phyloP scores from a whole-genome alignment of 2,888 invertebrate species.

The Colletes collaris region DNA sequence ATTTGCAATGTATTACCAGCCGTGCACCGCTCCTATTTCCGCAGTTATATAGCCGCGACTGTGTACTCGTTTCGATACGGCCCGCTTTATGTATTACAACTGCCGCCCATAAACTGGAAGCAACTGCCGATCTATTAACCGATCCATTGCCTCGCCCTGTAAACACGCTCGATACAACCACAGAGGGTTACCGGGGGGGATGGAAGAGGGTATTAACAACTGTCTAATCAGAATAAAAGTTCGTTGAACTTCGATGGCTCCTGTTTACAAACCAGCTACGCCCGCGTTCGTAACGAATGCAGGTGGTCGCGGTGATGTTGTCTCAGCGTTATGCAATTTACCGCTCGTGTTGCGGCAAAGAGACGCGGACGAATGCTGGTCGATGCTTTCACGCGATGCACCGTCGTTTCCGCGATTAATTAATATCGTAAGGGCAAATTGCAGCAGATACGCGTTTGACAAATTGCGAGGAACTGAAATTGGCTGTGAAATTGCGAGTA shows the following conservation, averaged over 20 bases:
- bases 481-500: too few relatives aligned
- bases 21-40: constrained; percentile 66
- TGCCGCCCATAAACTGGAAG: constrained; percentile 30
- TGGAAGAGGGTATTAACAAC: constrained; percentile 5
- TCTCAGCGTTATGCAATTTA: not conserved
- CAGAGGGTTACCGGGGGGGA: too few relatives aligned
- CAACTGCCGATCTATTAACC: constrained; percentile 36
- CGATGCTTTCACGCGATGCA: not conserved
- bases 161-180: not conserved
- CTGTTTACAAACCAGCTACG: not conserved
- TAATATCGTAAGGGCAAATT: not conserved
- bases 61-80: constrained; percentile 40
- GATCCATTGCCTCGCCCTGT: constrained; percentile 34
- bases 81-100: constrained; percentile 31
- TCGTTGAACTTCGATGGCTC: constrained; percentile 16
- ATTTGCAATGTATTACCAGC: constrained; percentile 66
- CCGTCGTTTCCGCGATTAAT: not conserved
- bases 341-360: constrained; percentile 7
- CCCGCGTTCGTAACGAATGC: not conserved
- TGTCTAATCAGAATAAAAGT: constrained; percentile 19
- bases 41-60: constrained; percentile 36
- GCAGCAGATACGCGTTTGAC: too few relatives aligned
- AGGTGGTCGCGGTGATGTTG: constrained; percentile 1
- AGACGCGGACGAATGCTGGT: not conserved
- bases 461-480: too few relatives aligned